A percentile compares a stretch with the other conserved stretches of the same genome.
Evolutionary conservation across 2,113 vertebrate genomes (phyloP).

Genomic region (Sebastes fasciatus): DNA sequence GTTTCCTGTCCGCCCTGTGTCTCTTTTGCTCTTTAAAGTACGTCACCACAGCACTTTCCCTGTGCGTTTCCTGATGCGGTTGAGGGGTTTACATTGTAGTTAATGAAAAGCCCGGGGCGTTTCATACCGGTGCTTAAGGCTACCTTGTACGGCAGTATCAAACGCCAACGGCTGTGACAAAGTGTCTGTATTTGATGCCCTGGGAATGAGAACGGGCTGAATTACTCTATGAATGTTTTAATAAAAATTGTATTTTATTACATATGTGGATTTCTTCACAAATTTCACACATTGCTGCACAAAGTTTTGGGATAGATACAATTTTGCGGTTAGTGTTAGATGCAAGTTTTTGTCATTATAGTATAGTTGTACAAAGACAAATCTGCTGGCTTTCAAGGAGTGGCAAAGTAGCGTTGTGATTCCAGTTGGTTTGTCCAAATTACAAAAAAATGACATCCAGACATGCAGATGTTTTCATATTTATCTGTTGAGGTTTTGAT

Average conservation of each 20-base stretch:
- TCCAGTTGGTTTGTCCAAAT: not conserved
- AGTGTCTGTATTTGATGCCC: too few species aligned
- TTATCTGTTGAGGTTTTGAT: not conserved
- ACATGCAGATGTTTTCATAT: not conserved
- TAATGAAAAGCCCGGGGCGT: too few species aligned
- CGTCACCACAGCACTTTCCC: too few species aligned
- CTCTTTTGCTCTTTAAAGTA: too few species aligned
- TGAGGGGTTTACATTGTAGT: too few species aligned
- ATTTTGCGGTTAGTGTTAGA: not conserved
- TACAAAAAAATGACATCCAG: not conserved
- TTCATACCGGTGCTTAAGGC: too few species aligned
- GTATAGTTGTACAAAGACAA: not conserved
- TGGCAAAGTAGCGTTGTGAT: not conserved
- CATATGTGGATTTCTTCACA: conserved; percentile 24
- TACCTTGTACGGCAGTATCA: too few species aligned
- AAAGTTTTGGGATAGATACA: not conserved
- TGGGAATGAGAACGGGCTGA: too few species aligned
- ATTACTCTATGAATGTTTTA: conserved; percentile 41
- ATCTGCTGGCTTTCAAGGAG: not conserved
- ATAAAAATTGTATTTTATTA: conserved; percentile 61
- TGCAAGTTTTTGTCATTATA: not conserved
- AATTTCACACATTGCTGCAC: not conserved
- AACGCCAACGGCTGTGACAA: too few species aligned
- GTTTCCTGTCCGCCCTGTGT: too few species aligned
- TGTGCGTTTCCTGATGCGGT: too few species aligned